Percentiles rank a stretch among this genome's conserved stretches.
These are phyloP conservation scores for Tragelaphus buxtoni DNA, from an alignment of 2,113 vertebrate genomes.

Conservation along the genomic window DNA sequence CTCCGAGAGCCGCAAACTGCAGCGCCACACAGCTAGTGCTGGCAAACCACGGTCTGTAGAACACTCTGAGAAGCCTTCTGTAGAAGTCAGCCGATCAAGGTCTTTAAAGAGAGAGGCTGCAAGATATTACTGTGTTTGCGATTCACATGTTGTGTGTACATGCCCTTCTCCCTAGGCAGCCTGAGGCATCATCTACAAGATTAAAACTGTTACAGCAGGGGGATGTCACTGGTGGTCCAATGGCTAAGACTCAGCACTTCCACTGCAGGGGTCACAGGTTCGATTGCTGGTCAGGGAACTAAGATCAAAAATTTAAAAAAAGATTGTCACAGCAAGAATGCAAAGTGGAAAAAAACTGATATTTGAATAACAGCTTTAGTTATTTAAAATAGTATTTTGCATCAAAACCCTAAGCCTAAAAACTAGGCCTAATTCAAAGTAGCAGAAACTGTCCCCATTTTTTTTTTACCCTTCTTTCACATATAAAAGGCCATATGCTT, in stretches of 20 bases:
- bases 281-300: neutral
- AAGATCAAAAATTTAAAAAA: neutral
- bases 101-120: neutral
- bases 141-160: neutral
- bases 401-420: neutral
- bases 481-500: neutral
- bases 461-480: neutral
- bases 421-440: neutral
- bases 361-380: neutral
- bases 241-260: neutral
- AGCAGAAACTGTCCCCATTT: neutral
- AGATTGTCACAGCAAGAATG: neutral
- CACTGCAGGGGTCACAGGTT: neutral
- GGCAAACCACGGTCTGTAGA: neutral
- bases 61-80: neutral
- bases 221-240: neutral
- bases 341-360: neutral
- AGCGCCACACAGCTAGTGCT: rapidly evolving
- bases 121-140: neutral
- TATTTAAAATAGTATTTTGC: neutral
- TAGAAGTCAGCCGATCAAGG: neutral
- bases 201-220: neutral
- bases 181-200: neutral
- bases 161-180: neutral
- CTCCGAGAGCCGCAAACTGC: rapidly evolving